phyloP scores from a whole-genome alignment of 1,140 invertebrate genomes.

The Drosophila busckii region DNA sequence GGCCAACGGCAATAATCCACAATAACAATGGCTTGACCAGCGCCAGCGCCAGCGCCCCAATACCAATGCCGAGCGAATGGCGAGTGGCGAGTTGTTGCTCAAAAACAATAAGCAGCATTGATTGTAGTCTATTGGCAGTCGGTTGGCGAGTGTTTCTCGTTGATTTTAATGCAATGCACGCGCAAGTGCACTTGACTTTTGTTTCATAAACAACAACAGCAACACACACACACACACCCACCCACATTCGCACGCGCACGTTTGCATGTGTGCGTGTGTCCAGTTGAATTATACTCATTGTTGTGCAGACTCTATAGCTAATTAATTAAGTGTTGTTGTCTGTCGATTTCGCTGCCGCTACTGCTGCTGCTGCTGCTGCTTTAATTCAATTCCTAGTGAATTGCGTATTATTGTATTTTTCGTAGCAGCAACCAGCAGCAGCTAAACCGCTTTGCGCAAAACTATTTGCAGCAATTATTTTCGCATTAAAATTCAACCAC shows the following conservation, averaged over 20 bases:
- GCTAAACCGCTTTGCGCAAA: conserved; percentile 32
- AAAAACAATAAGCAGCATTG: conserved; percentile 67
- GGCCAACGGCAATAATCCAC: conserved; percentile 51
- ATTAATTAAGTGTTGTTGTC: conserved; percentile 46
- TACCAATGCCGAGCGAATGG: too few species aligned
- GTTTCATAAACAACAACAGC: conserved; percentile 48
- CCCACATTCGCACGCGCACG: too few species aligned
- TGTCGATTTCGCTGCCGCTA: conserved; percentile 4
- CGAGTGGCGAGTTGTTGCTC: not conserved
- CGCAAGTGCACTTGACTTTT: conserved; percentile 54
- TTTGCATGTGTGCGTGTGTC: too few species aligned
- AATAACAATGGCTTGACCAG: conserved; percentile 50
- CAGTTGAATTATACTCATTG: conserved; percentile 39
- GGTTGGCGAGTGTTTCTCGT: conserved; percentile 13
- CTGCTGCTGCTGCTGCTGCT: not conserved
- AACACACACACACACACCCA: not conserved
- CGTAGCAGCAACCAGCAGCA: not conserved
- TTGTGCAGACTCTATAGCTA: conserved; percentile 30
- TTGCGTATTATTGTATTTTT: conserved; percentile 32
- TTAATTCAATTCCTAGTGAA: conserved; percentile 6
- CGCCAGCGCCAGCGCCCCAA: too few species aligned
- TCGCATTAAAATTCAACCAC: conserved; percentile 50
- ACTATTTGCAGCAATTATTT: conserved; percentile 63
- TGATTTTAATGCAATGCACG: conserved; percentile 50
- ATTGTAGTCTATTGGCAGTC: conserved; percentile 43